Conservation (phyloP, 1,140 invertebrate species). For the Drosophila funebris region DNA sequence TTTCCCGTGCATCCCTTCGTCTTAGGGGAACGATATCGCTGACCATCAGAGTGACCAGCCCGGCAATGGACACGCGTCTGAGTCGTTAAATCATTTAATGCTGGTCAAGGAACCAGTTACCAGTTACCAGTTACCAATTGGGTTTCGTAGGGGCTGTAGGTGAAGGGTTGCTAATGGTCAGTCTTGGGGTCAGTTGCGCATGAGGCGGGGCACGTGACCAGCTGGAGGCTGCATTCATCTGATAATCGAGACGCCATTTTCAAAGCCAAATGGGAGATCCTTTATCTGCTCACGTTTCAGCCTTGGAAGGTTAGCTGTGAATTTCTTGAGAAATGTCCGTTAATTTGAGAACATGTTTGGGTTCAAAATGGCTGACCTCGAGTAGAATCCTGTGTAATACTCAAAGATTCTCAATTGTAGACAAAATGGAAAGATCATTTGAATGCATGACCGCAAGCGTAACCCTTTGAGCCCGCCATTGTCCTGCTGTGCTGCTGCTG, state of each 20-base stretch:
- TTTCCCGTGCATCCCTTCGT: neutral
- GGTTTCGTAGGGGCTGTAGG: neutral
- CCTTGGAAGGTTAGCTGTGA: neutral
- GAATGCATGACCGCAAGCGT: slow-evolving; percentile 73
- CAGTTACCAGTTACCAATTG: too few relatives aligned
- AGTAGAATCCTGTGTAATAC: slow-evolving; percentile 22
- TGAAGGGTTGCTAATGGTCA: slow-evolving; percentile 52
- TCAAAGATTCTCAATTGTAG: slow-evolving; percentile 22
- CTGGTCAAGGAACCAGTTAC: slow-evolving; percentile 68
- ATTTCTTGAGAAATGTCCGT: slow-evolving; percentile 74
- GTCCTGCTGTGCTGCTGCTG: slow-evolving; percentile 38
- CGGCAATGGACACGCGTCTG: slow-evolving; percentile 54
- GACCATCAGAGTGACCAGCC: slow-evolving; percentile 52
- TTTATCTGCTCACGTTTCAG: neutral
- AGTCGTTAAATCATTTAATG: slow-evolving; percentile 43
- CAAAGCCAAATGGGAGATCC: neutral
- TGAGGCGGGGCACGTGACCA: slow-evolving; percentile 46
- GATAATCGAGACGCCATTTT: slow-evolving; percentile 15
- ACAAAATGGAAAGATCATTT: slow-evolving; percentile 69
- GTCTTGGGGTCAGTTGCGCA: slow-evolving; percentile 29
- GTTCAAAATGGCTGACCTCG: slow-evolving; percentile 69
- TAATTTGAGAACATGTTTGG: slow-evolving; percentile 65
- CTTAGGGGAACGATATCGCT: slow-evolving; percentile 22
- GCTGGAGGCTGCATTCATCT: neutral
- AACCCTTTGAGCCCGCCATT: slow-evolving; percentile 73